Base-by-base conservation (phyloP, 2,797 vertebrate genomes). In the Pygocentrus nattereri region DNA sequence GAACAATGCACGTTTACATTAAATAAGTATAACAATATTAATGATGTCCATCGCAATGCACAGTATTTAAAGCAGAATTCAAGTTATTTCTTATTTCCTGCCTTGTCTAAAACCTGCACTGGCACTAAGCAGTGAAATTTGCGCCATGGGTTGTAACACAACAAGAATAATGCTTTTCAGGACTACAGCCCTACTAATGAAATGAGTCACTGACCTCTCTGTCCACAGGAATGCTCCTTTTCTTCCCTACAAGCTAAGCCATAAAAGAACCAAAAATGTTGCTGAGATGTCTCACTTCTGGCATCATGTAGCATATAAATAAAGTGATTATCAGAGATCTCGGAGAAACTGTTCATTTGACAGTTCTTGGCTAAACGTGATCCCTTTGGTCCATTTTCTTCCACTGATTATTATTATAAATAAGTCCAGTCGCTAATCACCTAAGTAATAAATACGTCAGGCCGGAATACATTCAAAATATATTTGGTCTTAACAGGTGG, bases 381-480 rank as follows among this genome's bases (percentile, higher is more conserved):
- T 11, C 38, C 16, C 13, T 15, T 25, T 13, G n/a, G 41, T n/a
- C 19, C 44, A 27, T 49, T 10, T 27, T 25, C n/a, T 6, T n/a
- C n/a, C n/a, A n/a, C n/a, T 69, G 49, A 50, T 27, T 4, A 50
- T 50, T 23, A 70, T 27, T n/a, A 50, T 25, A 50, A 70, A 70
- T 70, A 49, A 49, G 6, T 27, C 12, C 10, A 44, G 12, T 44
- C 41, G 44, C 41, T 12, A 44, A 6, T 7, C 8, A 44, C 7
- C 41, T 30, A 52, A 31, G 49, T 74, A 74, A 80, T 80, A 80
- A 80, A 80, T 50, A 71, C 19, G 58, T 34, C 18, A 54, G n/a
- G 52, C 11, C 16, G 6, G 31, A 76, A 76, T 52, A 64, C 23
- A 77, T 52, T 64, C 23, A 69, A 69, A 69, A 50, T 34, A 74